These are phyloP conservation scores for Aphelenchoides bicaudatus DNA, from an alignment of 2,888 invertebrate species.

Conservation along the genomic window DNA sequence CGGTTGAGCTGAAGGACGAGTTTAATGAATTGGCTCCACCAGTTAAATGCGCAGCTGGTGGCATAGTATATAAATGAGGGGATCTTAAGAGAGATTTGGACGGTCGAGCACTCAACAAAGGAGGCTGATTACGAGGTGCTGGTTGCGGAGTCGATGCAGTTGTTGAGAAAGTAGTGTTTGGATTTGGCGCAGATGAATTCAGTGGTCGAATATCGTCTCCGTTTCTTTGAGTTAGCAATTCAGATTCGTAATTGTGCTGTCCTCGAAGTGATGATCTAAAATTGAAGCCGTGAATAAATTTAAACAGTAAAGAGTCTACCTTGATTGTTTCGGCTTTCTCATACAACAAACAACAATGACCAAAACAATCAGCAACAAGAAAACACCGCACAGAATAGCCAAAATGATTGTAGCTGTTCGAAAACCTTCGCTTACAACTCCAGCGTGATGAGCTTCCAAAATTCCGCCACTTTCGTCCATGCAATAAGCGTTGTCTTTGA, in stretches of 20 bases:
- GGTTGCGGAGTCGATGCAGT: conserved; percentile 14
- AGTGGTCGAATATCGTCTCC: conserved; percentile 16
- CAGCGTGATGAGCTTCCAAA: conserved; percentile 31
- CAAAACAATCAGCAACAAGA: conserved; percentile 29
- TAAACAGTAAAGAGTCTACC: neutral
- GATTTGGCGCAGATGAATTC: conserved; percentile 1
- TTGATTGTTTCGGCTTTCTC: neutral
- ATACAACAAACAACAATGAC: conserved; percentile 19
- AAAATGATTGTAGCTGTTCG: conserved; percentile 47
- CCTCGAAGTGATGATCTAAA: no score
- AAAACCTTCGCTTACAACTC: conserved; percentile 44
- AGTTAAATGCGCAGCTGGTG: conserved; percentile 30
- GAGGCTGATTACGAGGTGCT: conserved; percentile 8
- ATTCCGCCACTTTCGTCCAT: conserved; percentile 38
- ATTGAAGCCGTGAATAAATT: neutral
- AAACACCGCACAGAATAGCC: conserved; percentile 35
- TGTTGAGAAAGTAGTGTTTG: conserved; percentile 3
- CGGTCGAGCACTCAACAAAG: conserved; percentile 2
- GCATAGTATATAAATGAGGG: conserved; percentile 29
- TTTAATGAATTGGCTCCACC: conserved; percentile 34
- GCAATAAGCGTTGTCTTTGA: conserved; percentile 48
- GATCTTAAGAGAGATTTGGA: conserved; percentile 45
- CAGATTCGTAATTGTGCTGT: conserved; percentile 10
- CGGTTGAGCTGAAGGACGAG: conserved; percentile 23
- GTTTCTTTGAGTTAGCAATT: conserved; percentile 14